Conservation (phyloP, 2,113 vertebrate species). For the Hemicordylus capensis region DNA sequence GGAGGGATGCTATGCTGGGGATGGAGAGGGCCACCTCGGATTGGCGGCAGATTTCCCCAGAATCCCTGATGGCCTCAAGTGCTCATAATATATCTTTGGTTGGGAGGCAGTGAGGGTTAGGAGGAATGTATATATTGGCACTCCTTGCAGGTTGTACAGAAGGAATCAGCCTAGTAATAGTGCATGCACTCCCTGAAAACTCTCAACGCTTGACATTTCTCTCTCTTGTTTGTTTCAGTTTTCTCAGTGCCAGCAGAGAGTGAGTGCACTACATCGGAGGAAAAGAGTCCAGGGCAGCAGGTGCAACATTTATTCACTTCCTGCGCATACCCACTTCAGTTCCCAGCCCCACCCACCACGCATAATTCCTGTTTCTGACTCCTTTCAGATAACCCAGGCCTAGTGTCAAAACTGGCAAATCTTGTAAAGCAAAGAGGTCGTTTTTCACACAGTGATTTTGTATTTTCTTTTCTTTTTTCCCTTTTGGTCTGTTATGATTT, state of each 20-base stretch:
- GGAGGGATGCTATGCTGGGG: too few species aligned
- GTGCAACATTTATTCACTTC: conserved; percentile 2
- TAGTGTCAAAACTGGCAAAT: neutral
- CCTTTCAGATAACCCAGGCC: neutral
- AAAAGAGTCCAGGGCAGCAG: conserved; percentile 68
- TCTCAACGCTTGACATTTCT: neutral
- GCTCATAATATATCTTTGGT: neutral
- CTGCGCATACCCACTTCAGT: neutral
- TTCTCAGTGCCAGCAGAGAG: conserved; percentile 33
- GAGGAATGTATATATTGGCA: too few species aligned
- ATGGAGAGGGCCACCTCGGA: neutral
- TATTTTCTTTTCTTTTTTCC: neutral
- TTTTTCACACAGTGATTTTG: neutral
- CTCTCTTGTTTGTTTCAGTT: conserved; percentile 14
- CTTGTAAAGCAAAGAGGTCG: neutral
- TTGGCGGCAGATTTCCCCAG: neutral
- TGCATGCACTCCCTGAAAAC: neutral
- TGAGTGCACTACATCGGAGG: conserved; percentile 47
- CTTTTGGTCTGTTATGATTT: neutral
- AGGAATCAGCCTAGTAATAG: neutral
- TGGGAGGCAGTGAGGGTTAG: too few species aligned
- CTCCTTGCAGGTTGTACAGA: neutral
- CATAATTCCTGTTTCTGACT: neutral
- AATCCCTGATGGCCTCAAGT: neutral
- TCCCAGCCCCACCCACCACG: neutral